Base-by-base conservation (phyloP, 1,140 invertebrate genomes). In the Cheumatopsyche charites region DNA sequence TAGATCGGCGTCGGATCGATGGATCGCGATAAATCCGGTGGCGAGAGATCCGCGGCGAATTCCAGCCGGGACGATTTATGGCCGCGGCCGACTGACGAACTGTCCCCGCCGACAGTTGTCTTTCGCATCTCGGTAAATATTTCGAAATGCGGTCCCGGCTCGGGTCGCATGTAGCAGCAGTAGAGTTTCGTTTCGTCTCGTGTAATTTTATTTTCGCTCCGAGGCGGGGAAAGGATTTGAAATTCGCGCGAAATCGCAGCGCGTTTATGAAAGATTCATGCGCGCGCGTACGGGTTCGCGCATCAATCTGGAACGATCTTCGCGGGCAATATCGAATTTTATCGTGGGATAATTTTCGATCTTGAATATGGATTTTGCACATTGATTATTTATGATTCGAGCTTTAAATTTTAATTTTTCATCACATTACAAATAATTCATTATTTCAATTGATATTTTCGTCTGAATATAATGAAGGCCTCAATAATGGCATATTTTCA, bases 41-140 rank as follows among this genome's bases (percentile, higher is more conserved):
- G 42, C 23, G 65, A 67, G 36, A 63, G 29, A 29, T 67, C 45
- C 17, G 65, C 66, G 25, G 66, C 43, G 41, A 68, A 68, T 68
- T 68, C 66, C 66, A 55, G 21, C 49, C 45, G 47, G 42, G 58
- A 70, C 43, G 72, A 73, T 73, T 73, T 73, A 73, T 73, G 36
- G 67, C 72, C 66, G 11, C 55, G 7, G 13, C 45, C 29, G 13
- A 67, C 49, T 73, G 72, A 73, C 67, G 72, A 67, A 73, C 72
- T 70, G 72, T 73, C 72, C 41, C 67, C 41, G 25, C 58, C 43
- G 43, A 73, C 72, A 70, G 72, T 73, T 69, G 72, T 73, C 52
- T 66, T 73, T 63, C 66, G 71, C 49, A 62, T 73, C 25, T 36
- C 29, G 29, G 29, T n/a, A 36, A 23, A 68, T 68, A 68, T 68